Base-by-base conservation (phyloP, 2,888 invertebrate genomes). In the Hemithea aestivaria region DNA sequence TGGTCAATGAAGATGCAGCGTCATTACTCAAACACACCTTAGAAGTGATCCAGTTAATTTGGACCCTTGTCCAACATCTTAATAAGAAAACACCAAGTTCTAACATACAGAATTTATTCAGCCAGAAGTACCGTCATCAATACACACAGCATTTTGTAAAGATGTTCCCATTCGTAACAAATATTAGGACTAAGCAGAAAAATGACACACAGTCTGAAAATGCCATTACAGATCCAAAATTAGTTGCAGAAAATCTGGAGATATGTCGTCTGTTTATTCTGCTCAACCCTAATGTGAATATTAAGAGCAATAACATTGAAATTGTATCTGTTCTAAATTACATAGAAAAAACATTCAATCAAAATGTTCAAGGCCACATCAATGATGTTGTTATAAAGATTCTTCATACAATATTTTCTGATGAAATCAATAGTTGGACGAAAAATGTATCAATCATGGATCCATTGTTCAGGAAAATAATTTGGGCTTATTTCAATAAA, bases 1-100 rank as follows among this genome's bases (percentile, higher is more conserved):
- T 89, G 21, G 75, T 94, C 9, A 88, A 75, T 45, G 85, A 87
- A 45, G 94, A 94, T 73, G 90, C 91, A 10, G 89, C 91, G 1
- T 68, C 83, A 21, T 83, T 93, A 20, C 72, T 95, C 6, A 90
- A 89, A 61, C 89, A 90, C 45, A 87, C 91, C 16, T 74, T 93
- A 27, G 87, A 90, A 51, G 91, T 93, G 1, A 84, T 93, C 31
- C 81, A 88, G 34, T 76, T 90, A 30, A 67, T 94, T n/a, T 90
- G 89, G 80, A 78, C 82, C 6, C 62, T 83, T 31, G 56, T 83
- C 7, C 58, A 70, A 28, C 62, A 79, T 57, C 68, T 73, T 28
- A 67, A 75, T 44, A 61, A 56, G 7, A 78, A 66, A 45, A 71
- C 65, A 40, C 73, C 75, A 35, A 78, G 57, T 41, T 70, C 75